phyloP scores from a whole-genome alignment of 2,888 invertebrate species.

The Zhuqinia jingwanae region DNA sequence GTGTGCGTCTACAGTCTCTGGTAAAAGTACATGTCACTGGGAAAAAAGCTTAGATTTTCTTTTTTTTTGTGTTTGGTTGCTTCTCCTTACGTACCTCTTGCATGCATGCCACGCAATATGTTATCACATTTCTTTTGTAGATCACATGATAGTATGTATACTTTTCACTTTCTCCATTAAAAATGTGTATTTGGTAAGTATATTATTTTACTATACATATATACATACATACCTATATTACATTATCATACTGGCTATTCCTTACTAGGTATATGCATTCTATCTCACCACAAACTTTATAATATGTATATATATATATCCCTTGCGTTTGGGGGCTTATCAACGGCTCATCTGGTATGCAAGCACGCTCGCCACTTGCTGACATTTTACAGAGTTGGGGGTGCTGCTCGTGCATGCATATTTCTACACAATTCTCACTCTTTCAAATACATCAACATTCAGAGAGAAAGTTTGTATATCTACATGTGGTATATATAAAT shows the following conservation, averaged over 20 bases:
- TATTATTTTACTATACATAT: background rate
- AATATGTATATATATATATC: too few relatives aligned
- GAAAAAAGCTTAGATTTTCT: constrained; percentile 31
- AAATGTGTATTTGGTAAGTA: too few relatives aligned
- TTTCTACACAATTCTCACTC: background rate
- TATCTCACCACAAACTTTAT: constrained; percentile 8
- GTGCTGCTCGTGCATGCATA: constrained; percentile 24
- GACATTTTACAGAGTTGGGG: constrained; percentile 53
- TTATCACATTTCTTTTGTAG: constrained; percentile 45
- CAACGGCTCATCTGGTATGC: constrained; percentile 63
- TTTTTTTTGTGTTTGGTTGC: background rate
- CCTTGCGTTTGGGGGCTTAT: constrained; percentile 44
- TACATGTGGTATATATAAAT: too few relatives aligned
- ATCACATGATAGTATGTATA: background rate
- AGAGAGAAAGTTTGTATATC: background rate
- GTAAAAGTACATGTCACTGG: background rate
- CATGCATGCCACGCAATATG: constrained; percentile 39
- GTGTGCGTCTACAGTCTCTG: too few relatives aligned
- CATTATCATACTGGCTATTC: background rate
- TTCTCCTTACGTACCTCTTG: constrained; percentile 18
- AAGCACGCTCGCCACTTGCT: constrained; percentile 57
- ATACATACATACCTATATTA: constrained; percentile 6
- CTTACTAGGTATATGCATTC: background rate
- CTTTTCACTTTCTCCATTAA: constrained; percentile 48
- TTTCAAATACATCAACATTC: too few relatives aligned